These are phyloP conservation scores for Malurus elegans DNA, from an alignment of 2,113 vertebrate species.

Conservation along the genomic window DNA sequence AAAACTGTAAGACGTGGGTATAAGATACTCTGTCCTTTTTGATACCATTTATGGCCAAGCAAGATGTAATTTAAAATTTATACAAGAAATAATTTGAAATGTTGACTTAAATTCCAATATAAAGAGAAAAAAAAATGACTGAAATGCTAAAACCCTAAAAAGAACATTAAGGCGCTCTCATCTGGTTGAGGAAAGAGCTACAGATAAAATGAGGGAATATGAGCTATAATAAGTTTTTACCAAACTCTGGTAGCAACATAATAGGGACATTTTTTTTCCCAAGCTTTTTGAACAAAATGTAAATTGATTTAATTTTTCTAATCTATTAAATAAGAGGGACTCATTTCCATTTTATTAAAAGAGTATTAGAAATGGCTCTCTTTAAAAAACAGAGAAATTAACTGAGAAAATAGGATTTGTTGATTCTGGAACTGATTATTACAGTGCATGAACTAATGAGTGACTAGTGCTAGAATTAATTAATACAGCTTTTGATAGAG, in stretches of 20 bases:
- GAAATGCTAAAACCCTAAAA: not conserved
- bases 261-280: not conserved
- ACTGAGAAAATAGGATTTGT: not conserved
- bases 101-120: not conserved
- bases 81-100: not conserved
- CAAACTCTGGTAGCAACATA: not conserved
- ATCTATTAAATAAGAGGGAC: not conserved
- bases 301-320: not conserved
- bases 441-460: not conserved
- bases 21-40: not conserved
- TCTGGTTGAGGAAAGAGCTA: not conserved
- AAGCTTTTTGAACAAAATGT: not conserved
- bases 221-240: not conserved
- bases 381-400: constrained; percentile 19
- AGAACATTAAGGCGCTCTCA: not conserved
- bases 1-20: not conserved
- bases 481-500: not conserved
- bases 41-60: not conserved
- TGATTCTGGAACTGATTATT: constrained; percentile 12
- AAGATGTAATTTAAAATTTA: not conserved
- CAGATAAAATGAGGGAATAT: not conserved
- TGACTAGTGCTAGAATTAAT: constrained; percentile 20
- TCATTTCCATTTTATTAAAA: constrained; percentile 7
- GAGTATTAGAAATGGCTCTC: not conserved
- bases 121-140: not conserved